These are phyloP conservation scores for Lepidotrigona ventralis DNA, from an alignment of 1,140 invertebrate genomes.

Conservation along the genomic window DNA sequence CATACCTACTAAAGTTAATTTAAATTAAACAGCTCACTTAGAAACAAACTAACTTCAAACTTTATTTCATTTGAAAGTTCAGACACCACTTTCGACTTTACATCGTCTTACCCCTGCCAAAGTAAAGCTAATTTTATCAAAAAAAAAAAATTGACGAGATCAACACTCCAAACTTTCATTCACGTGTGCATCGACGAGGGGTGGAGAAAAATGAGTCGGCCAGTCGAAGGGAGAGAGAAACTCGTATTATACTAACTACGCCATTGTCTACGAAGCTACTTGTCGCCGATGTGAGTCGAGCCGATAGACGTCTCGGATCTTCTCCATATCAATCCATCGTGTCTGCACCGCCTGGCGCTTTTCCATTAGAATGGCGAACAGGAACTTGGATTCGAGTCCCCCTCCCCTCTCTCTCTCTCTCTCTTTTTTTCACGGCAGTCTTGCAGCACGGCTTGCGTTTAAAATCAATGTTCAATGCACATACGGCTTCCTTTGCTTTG, in stretches of 20 bases:
- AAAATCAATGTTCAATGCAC: slow-evolving; percentile 73
- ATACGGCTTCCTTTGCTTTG: slow-evolving; percentile 71
- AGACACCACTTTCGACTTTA: no score
- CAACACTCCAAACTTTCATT: no score
- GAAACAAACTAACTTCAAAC: no score
- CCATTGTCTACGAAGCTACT: slow-evolving; percentile 46
- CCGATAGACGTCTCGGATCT: slow-evolving; percentile 55
- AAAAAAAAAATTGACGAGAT: no score
- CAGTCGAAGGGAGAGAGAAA: neutral
- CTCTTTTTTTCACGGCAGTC: slow-evolving; percentile 37
- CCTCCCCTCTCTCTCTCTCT: no score
- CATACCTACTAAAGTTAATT: no score
- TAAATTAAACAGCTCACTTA: no score
- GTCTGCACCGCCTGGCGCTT: slow-evolving; percentile 15
- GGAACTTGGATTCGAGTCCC: slow-evolving; percentile 40
- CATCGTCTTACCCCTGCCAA: no score
- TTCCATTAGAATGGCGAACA: slow-evolving; percentile 49
- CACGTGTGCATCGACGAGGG: no score
- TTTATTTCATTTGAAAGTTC: no score
- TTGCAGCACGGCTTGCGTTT: slow-evolving; percentile 59
- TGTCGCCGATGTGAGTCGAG: slow-evolving; percentile 39
- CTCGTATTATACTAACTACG: slow-evolving; percentile 38
- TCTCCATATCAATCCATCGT: slow-evolving; percentile 54
- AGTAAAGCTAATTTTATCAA: no score
- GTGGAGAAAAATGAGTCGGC: neutral